Evolutionary conservation across 2,113 vertebrate genomes (phyloP).

Genomic region (Vidua macroura): DNA sequence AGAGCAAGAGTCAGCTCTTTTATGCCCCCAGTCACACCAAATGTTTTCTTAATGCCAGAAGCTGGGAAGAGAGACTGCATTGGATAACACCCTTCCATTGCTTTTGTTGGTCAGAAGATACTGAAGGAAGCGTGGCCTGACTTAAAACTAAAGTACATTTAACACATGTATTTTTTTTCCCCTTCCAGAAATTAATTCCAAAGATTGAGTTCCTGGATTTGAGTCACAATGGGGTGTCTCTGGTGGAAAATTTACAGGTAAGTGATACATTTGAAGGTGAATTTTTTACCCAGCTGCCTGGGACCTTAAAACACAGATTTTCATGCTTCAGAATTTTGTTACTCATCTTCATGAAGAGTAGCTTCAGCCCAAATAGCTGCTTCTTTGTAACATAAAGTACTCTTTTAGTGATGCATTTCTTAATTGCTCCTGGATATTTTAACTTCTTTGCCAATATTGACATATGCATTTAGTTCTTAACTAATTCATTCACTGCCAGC

Average conservation of each 20-base stretch:
- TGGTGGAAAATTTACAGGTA: conserved; percentile 94
- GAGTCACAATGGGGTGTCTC: conserved; percentile 88
- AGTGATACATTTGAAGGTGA: not conserved
- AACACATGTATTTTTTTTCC: not conserved
- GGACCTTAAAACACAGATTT: not conserved
- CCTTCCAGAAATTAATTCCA: conserved; percentile 87
- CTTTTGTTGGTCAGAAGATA: not conserved
- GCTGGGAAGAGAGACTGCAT: not conserved
- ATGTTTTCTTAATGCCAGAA: not conserved
- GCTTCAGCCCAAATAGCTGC: not conserved
- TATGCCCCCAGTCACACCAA: not conserved
- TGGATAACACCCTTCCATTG: not conserved
- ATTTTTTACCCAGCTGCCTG: rapidly evolving
- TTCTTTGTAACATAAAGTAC: not conserved
- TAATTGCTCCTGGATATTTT: not conserved
- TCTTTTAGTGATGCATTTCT: not conserved
- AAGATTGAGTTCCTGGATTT: conserved; percentile 96
- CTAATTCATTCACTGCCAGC: not conserved
- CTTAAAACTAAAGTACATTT: not conserved
- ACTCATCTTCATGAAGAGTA: not conserved
- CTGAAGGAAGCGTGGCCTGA: not conserved
- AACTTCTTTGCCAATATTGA: not conserved
- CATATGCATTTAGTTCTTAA: not conserved
- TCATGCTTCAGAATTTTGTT: not conserved
- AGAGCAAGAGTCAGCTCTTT: not conserved